phyloP scores from a whole-genome alignment of 1,140 invertebrate genomes.

The Neotoxoptera formosana region DNA sequence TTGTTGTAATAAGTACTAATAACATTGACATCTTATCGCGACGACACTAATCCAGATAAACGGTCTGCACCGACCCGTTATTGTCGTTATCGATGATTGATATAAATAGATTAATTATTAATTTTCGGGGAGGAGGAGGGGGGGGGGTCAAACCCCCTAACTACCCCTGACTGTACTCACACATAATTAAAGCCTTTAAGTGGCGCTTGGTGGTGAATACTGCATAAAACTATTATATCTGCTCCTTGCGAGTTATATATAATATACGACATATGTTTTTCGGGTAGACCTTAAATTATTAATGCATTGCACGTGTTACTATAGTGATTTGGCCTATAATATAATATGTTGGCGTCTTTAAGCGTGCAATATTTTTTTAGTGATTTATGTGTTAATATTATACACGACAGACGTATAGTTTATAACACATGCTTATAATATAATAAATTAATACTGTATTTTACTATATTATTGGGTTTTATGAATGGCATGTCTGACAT shows the following conservation, averaged over 20 bases:
- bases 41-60: no score
- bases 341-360: background rate
- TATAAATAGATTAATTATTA: no score
- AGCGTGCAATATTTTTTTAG: background rate
- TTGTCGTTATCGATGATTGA: no score
- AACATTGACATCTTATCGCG: no score
- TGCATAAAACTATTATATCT: background rate
- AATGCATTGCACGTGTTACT: background rate
- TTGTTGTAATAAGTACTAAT: no score
- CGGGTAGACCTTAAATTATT: background rate
- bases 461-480: background rate
- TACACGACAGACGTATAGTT: background rate
- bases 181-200: background rate
- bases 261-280: background rate
- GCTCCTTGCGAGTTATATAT: background rate
- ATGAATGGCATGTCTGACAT: background rate
- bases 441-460: background rate
- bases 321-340: background rate
- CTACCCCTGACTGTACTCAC: no score
- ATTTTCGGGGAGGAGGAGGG: no score
- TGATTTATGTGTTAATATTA: background rate
- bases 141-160: no score
- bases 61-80: no score
- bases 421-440: background rate
- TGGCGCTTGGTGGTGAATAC: background rate